phyloP scores from a whole-genome alignment of 2,888 invertebrate species.

The Limnephilus lunatus region DNA sequence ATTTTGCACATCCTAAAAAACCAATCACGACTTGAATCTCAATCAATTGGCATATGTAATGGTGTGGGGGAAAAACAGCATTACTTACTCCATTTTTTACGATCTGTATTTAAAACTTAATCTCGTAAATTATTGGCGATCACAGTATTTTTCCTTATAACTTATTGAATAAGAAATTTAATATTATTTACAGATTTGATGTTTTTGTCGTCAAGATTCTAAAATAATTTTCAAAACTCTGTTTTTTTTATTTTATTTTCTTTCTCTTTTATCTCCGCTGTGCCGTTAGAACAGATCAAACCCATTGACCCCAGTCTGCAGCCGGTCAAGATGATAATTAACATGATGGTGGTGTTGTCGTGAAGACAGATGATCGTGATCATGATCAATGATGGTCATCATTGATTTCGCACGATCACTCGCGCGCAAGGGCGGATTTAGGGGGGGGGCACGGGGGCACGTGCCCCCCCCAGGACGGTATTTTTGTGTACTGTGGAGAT shows the following conservation, averaged over 20 bases:
- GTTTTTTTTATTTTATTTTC: background rate
- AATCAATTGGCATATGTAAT: background rate
- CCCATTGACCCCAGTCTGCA: background rate
- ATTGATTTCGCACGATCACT: slow-evolving; percentile 34
- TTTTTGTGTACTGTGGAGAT: too few relatives aligned
- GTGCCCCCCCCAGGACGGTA: too few relatives aligned
- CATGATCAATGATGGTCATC: slow-evolving; percentile 27
- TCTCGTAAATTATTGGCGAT: too few relatives aligned
- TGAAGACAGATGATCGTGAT: slow-evolving; percentile 29
- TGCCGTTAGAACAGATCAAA: background rate
- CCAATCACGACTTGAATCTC: background rate
- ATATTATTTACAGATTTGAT: too few relatives aligned
- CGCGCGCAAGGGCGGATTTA: too few relatives aligned
- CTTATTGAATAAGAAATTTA: too few relatives aligned
- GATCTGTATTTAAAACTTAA: background rate
- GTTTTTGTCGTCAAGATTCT: background rate
- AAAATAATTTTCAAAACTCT: background rate
- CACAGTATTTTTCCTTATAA: too few relatives aligned
- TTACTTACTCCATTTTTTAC: background rate
- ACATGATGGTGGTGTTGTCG: slow-evolving; percentile 25
- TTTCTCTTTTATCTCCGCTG: background rate
- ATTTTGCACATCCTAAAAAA: background rate
- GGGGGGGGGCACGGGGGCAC: too few relatives aligned
- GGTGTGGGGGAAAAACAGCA: background rate
- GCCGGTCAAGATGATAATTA: slow-evolving; percentile 22